phyloP scores from a whole-genome alignment of 2,888 invertebrate species.

The Syrphus vitripennis region DNA sequence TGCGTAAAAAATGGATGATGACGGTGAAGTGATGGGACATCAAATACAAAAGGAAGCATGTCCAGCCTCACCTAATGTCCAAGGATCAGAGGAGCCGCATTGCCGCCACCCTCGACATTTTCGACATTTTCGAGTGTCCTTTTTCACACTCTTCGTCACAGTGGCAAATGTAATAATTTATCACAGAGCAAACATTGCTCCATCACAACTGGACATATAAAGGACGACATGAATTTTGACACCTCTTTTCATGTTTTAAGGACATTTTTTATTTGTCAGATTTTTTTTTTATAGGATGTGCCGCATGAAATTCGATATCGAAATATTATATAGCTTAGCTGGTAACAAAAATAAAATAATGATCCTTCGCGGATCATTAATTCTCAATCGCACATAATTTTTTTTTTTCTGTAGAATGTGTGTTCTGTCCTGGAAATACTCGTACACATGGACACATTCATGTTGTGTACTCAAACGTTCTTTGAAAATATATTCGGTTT shows the following conservation, averaged over 20 bases:
- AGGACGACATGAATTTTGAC: slow-evolving; percentile 64
- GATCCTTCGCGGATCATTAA: slow-evolving; percentile 71
- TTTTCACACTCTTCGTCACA: slow-evolving; percentile 59
- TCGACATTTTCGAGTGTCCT: slow-evolving; percentile 61
- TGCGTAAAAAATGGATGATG: slow-evolving; percentile 19
- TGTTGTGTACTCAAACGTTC: slow-evolving; percentile 5
- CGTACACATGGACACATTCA: slow-evolving; percentile 30
- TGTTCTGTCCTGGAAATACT: slow-evolving; percentile 5
- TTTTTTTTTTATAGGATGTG: slow-evolving; percentile 15
- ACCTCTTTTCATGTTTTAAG: slow-evolving; percentile 39
- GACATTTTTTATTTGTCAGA: neutral
- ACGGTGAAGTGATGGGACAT: slow-evolving; percentile 62
- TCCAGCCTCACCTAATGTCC: slow-evolving; percentile 63
- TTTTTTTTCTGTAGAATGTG: slow-evolving; percentile 48
- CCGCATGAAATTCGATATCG: slow-evolving; percentile 64
- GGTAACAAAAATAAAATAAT: slow-evolving; percentile 17
- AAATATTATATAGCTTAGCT: slow-evolving; percentile 32
- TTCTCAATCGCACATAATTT: slow-evolving; percentile 70
- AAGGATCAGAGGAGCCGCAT: slow-evolving; percentile 61
- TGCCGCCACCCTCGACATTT: slow-evolving; percentile 24
- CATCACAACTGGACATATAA: slow-evolving; percentile 48
- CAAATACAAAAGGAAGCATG: slow-evolving; percentile 59
- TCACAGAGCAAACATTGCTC: slow-evolving; percentile 49
- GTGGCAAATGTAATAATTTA: slow-evolving; percentile 60
- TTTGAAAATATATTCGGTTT: slow-evolving; percentile 27